Base-by-base conservation (phyloP, 2,888 invertebrate species). In the Pharmacophagus antenor region DNA sequence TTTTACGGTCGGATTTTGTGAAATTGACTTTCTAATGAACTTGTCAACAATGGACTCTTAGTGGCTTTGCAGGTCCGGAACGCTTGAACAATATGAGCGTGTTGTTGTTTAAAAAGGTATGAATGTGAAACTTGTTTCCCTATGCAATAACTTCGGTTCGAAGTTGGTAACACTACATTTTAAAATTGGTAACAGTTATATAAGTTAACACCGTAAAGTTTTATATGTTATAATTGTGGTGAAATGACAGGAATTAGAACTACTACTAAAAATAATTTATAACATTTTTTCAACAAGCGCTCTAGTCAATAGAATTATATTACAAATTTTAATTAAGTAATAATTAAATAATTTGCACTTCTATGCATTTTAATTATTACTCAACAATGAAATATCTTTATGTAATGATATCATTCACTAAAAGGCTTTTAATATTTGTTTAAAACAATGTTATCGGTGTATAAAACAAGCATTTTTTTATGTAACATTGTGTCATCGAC, bases 131-230 rank as follows among this genome's bases (percentile, higher is more conserved):
- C 48, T 23, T 23, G 2, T 48, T 15, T 21, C n/a, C 8, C 48
- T 4, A 4, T 48, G n/a, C 15, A 8, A 49, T 18, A 63, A 63
- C 62, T 65, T 65, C 58, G 57, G 54, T 60, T 52, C 64, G 59
- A 54, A 62, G 62, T 59, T 47, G 57, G 66, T 64, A 70, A 70
- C 71, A 69, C 70, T 67, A 70, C 65, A 66, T 63, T 65, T 59
- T 53, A 67, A 71, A 73, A 66, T 70, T 74, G n/a, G n/a, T n/a
- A n/a, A 37, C 15, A 31, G 15, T 31, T 0, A n/a, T 37, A 37
- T 37, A 37, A 37, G 15, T 70, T 71, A 72, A 70, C 65, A 65
- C 63, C 64, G 55, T 47, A 67, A 68, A 70, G 62, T 70, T 70
- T 64, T 64, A 67, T 59, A 60, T 60, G 62, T 62, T 62, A 67